Evolutionary conservation across 2,797 vertebrate genomes (phyloP), one percentile per base, ranked within the genome.

Genomic region (Hybognathus amarus): DNA sequence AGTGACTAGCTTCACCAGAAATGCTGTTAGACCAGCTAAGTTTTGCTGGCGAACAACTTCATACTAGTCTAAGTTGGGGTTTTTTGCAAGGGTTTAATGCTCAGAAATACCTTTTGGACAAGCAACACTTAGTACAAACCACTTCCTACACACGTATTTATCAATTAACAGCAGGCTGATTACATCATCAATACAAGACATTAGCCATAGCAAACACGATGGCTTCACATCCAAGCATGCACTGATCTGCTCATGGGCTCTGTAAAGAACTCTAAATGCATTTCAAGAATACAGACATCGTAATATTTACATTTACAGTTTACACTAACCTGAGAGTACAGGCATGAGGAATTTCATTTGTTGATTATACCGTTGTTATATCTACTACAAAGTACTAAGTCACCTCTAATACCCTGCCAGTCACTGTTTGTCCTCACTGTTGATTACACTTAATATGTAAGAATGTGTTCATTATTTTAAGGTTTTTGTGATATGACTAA

Each of bases 201-300:
- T 45, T 71, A 79, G 79, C 73, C 85, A 87, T 77, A 81, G 74
- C 79, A 56, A n/a, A 82, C 68, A 87, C 71, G 36, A 74, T 80
- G 75, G 77, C 38, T 85, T 88, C 82, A 89, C 87, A 86, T 83
- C 86, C 80, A 89, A 77, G 80, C 87, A 88, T 88, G 89, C 87
- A 84, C 67, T 71, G 68, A 82, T 87, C 74, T 73, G 66, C 77
- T 75, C 71, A 64, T 70, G 42, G 74, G 70, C 71, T 85, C 82
- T 74, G 76, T 69, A 76, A 86, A 69, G 63, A 81, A 79, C 69
- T 85, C 69, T 52, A 56, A 86, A 86, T 83, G 85, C 82, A 83
- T 56, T 61, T 69, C 80, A 79, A 75, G 80, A 84, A 73, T 83
- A 88, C 84, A 87, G 74, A 89, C 85, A 78, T 83, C 73, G 70